These are phyloP conservation scores for Eulemur coronatus DNA, from an alignment of 2,797 vertebrate species.

Conservation along the genomic window DNA sequence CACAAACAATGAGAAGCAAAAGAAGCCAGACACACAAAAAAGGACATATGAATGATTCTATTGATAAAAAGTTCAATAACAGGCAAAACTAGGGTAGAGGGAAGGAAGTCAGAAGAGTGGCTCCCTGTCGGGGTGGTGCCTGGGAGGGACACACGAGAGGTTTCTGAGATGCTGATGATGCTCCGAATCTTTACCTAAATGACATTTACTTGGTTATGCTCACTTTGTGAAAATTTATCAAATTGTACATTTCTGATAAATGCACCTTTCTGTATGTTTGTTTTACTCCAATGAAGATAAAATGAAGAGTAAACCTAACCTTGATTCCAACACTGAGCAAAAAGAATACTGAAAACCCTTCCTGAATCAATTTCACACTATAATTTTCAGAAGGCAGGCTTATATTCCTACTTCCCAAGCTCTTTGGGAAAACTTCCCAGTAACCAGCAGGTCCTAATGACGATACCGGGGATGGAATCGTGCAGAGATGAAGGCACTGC, in stretches of 20 bases:
- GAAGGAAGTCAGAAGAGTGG: background rate
- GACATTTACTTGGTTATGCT: background rate
- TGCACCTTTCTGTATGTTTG: background rate
- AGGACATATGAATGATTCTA: background rate
- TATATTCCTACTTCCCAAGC: background rate
- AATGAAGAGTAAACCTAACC: background rate
- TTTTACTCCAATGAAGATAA: background rate
- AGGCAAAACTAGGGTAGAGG: background rate
- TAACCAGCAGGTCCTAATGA: background rate
- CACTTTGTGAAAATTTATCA: background rate
- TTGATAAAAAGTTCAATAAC: background rate
- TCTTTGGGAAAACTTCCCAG: background rate
- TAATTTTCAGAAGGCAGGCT: conserved; percentile 24
- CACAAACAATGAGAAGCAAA: background rate
- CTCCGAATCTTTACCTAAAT: background rate
- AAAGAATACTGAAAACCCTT: conserved; percentile 38
- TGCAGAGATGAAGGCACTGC: background rate
- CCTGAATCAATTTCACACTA: conserved; percentile 33
- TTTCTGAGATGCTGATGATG: background rate
- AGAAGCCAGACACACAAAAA: background rate
- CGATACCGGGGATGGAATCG: background rate
- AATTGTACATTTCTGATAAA: background rate
- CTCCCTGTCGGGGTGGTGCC: background rate
- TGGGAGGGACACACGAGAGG: background rate
- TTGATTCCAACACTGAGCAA: conserved; percentile 43